These are phyloP conservation scores for Poecile montanus DNA, from an alignment of 2,797 vertebrate species.

Conservation along the genomic window DNA sequence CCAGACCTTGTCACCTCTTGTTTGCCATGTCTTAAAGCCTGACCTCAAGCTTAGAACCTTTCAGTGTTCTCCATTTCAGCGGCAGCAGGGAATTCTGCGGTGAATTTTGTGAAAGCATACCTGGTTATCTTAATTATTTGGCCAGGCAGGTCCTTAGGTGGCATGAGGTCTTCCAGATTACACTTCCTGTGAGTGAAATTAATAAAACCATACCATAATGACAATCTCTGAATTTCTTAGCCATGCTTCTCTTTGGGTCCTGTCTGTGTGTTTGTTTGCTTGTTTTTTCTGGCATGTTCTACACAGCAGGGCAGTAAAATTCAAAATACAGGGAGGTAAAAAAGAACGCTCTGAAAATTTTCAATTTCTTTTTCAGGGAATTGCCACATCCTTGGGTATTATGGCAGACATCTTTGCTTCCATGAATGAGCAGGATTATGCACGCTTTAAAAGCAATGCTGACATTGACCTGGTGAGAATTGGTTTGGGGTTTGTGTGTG, in stretches of 20 bases:
- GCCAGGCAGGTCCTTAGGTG: neutral
- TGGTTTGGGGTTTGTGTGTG: neutral
- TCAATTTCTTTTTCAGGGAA: conserved; percentile 81
- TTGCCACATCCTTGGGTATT: conserved; percentile 89
- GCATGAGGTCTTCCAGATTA: neutral
- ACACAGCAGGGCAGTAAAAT: neutral
- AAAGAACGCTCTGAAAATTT: neutral
- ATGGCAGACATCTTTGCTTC: conserved; percentile 90
- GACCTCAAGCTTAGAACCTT: neutral
- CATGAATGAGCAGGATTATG: conserved; percentile 91
- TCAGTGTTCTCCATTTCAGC: neutral
- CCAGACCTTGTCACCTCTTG: neutral
- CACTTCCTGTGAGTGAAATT: neutral
- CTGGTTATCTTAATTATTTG: neutral
- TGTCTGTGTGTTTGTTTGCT: neutral
- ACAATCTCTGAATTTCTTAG: neutral
- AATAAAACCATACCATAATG: neutral
- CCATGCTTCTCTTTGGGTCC: neutral
- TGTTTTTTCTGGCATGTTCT: neutral
- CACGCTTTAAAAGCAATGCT: conserved; percentile 76
- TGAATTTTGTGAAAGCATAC: neutral
- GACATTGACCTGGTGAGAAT: conserved; percentile 80
- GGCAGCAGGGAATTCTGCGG: neutral
- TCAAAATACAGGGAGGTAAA: neutral
- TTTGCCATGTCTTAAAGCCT: neutral